Conservation (phyloP, 2,113 vertebrate species). For the Megaleporinus macrocephalus region DNA sequence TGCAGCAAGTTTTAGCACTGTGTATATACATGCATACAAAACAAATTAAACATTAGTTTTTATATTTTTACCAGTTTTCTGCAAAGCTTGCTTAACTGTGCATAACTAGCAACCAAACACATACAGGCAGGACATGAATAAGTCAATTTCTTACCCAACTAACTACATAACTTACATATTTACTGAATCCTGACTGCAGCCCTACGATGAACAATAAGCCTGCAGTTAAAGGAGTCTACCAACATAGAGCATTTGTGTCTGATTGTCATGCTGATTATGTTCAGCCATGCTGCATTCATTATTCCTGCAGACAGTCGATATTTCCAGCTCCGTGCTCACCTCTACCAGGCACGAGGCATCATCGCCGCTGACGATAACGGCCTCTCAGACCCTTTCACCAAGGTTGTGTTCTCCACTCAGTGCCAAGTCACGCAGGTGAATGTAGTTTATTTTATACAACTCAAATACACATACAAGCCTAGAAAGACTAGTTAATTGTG, state of each 20-base stretch:
- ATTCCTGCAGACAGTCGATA: slow-evolving; percentile 80
- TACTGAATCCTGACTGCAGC: too few relatives aligned
- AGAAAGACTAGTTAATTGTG: too few relatives aligned
- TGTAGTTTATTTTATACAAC: neutral
- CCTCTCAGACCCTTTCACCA: slow-evolving; percentile 89
- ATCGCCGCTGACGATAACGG: slow-evolving; percentile 89
- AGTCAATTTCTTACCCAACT: too few relatives aligned
- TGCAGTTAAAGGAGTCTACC: too few relatives aligned
- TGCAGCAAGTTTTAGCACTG: neutral
- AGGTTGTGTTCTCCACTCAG: slow-evolving; percentile 88
- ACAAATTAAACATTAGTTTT: neutral
- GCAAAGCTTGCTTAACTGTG: neutral
- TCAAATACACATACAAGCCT: neutral
- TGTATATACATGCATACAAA: neutral
- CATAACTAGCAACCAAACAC: too few relatives aligned
- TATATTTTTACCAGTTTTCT: too few relatives aligned
- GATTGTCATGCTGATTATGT: neutral
- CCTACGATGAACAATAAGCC: too few relatives aligned
- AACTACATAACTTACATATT: too few relatives aligned
- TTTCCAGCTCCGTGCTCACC: slow-evolving; percentile 91
- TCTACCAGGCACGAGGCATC: slow-evolving; percentile 91
- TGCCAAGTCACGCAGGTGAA: slow-evolving; percentile 88
- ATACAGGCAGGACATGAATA: too few relatives aligned
- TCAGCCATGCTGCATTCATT: slow-evolving; percentile 12
- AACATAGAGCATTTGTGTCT: neutral